These are phyloP conservation scores for Lithophane ornitopus DNA, from an alignment of 2,888 invertebrate genomes.

Conservation along the genomic window DNA sequence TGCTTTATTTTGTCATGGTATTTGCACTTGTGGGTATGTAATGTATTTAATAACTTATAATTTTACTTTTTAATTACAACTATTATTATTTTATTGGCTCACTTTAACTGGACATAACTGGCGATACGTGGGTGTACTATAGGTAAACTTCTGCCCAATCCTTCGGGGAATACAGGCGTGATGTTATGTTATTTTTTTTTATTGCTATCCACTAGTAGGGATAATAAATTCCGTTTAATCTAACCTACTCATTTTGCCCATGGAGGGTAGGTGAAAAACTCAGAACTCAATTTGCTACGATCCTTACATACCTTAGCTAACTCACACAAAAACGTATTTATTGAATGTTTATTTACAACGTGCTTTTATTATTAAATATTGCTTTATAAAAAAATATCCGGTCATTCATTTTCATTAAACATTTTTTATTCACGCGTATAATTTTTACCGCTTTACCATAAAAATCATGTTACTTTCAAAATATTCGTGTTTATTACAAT, in stretches of 20 bases:
- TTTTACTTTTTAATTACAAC: background rate
- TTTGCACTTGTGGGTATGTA: slow-evolving; percentile 19
- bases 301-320: background rate
- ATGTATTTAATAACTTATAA: background rate
- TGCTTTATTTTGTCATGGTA: slow-evolving; percentile 35
- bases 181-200: background rate
- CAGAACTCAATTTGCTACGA: background rate
- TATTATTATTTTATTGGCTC: background rate
- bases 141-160: background rate
- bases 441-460: slow-evolving; percentile 7
- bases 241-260: background rate
- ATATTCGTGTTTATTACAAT: slow-evolving; percentile 23
- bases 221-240: background rate
- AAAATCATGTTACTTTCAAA: slow-evolving; percentile 31
- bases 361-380: slow-evolving; percentile 20
- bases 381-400: slow-evolving; percentile 19
- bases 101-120: background rate
- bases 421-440: background rate
- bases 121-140: background rate
- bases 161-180: background rate
- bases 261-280: slow-evolving; percentile 21
- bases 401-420: slow-evolving; percentile 18
- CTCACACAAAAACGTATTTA: background rate
- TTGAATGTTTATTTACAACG: background rate
- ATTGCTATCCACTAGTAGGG: background rate